These are phyloP conservation scores for Clitarchus hookeri DNA, from an alignment of 2,888 invertebrate species.

Conservation along the genomic window DNA sequence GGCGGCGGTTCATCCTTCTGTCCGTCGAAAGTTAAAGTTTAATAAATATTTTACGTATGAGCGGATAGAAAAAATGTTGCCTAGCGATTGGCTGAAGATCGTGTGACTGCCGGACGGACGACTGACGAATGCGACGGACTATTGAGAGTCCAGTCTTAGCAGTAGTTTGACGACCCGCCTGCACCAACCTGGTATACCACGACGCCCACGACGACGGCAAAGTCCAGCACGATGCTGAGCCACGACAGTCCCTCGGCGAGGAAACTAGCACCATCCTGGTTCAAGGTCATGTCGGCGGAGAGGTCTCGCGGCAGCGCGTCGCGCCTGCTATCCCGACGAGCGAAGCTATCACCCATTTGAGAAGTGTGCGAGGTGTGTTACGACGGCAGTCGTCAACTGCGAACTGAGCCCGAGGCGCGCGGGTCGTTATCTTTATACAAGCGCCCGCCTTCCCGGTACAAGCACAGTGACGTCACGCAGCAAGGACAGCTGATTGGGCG, in stretches of 20 bases:
- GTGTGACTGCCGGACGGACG: too few relatives aligned
- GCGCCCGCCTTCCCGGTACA: background rate
- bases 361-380: background rate
- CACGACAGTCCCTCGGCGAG: constrained; percentile 35
- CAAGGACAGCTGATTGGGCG: background rate
- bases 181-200: constrained; percentile 35
- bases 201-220: constrained; percentile 33
- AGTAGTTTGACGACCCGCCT: background rate
- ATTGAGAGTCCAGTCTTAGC: too few relatives aligned
- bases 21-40: too few relatives aligned
- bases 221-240: constrained; percentile 34
- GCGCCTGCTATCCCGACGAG: constrained; percentile 16
- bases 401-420: background rate
- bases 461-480: background rate
- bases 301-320: background rate
- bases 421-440: background rate
- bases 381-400: background rate
- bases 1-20: too few relatives aligned
- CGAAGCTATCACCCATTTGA: background rate
- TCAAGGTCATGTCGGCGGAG: constrained; percentile 22
- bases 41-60: too few relatives aligned
- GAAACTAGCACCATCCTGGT: constrained; percentile 29
- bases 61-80: too few relatives aligned
- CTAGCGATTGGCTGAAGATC: too few relatives aligned
- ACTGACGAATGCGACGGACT: too few relatives aligned